Conservation (phyloP, 2,888 invertebrate species). For the Blastobasis adustella region DNA sequence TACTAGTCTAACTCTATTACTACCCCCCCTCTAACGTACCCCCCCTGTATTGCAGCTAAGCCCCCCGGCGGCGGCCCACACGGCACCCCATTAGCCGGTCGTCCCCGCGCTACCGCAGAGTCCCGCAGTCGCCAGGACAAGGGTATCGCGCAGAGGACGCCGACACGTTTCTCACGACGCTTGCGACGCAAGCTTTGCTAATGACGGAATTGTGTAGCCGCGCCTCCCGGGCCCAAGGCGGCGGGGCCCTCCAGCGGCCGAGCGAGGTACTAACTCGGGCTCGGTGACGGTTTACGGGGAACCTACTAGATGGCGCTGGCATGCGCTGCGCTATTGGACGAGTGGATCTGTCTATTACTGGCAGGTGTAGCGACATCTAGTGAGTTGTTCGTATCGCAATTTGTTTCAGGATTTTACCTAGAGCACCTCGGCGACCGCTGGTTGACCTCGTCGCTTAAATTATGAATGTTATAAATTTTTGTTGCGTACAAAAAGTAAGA, state of each 20-base stretch:
- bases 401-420: too few relatives aligned
- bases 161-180: conserved; percentile 58
- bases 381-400: too few relatives aligned
- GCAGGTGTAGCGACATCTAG: too few relatives aligned
- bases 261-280: too few relatives aligned
- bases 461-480: conserved; percentile 23
- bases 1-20: not conserved
- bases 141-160: conserved; percentile 19
- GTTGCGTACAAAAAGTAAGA: conserved; percentile 55
- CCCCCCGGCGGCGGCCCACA: conserved; percentile 6
- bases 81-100: conserved; percentile 13
- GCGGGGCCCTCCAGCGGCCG: too few relatives aligned
- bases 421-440: too few relatives aligned
- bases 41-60: conserved; percentile 16
- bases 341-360: too few relatives aligned
- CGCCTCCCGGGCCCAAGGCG: conserved; percentile 17
- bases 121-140: not conserved
- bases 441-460: too few relatives aligned
- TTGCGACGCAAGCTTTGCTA: conserved; percentile 70
- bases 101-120: conserved; percentile 6
- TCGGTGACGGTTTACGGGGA: too few relatives aligned
- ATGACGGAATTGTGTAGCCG: conserved; percentile 54
- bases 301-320: not conserved
- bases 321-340: not conserved
- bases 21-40: too few relatives aligned